Base-by-base conservation (phyloP, 2,888 invertebrate species). In the Diloba caeruleocephala region DNA sequence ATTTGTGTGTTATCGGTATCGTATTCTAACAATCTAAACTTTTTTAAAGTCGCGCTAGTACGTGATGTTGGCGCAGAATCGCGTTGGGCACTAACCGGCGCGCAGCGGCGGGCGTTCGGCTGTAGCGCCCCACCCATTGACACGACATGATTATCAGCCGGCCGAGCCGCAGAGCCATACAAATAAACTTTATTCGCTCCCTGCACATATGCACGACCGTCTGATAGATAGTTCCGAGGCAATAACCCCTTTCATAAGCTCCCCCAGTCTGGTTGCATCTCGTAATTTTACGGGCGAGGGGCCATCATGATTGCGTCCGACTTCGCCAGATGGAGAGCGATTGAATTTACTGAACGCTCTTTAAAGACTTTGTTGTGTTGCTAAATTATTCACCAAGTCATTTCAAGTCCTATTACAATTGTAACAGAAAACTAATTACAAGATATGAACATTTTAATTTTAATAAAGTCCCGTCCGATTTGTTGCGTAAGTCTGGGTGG, bases 161-260 rank as follows among this genome's bases (percentile, higher is more conserved):
- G 82, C 85, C 82, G 71, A 81, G 82, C 81, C 78, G 72, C 85
- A 72, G 80, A 79, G 70, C 77, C 87, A 82, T 84, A 90, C 90
- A 92, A 92, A 92, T 92, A 90, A 92, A 92, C 87, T 89, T 91
- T 91, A 92, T 92, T 92, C 89, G 85, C 88, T 90, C 88, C 89
- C 87, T 89, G 82, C 84, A 84, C 87, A 87, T 85, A 88, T 88
- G 88, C 84, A 86, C 73, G 73, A 68, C 76, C 76, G 80, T 71
- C 85, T 84, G 87, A 87, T 85, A 84, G 85, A 83, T 82, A 87
- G 84, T 82, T 79, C 81, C 81, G 83, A 86, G 91, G 90, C 92
- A 92, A 90, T 92, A 93, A 92, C 92, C 93, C 91, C 89, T 87
- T 85, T 85, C 82, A 84, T 79, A 81, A 81, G 84, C 85, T 88